Base-by-base conservation (phyloP, 2,888 invertebrate species). In the Koerneria pararmatus region DNA sequence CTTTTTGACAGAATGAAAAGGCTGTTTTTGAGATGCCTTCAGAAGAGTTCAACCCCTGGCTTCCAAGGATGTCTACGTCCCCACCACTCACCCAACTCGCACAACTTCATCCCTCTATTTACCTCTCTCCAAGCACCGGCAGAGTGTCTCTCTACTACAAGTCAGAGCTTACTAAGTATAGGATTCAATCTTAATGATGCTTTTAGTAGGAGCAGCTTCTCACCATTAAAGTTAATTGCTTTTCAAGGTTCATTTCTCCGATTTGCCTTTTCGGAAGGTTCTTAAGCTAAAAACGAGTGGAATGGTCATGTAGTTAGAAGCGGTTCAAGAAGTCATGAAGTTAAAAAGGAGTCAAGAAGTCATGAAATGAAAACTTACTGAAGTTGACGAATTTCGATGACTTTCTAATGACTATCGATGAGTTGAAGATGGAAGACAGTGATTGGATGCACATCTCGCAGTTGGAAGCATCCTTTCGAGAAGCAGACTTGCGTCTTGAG, bases 391-490 rank as follows among this genome's bases (percentile, higher is more conserved):
- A n/a, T n/a, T n/a, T n/a, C n/a, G n/a, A n/a, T n/a, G n/a, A n/a
- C n/a, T n/a, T n/a, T n/a, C n/a, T n/a, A n/a, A n/a, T n/a, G n/a
- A n/a, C n/a, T n/a, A n/a, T n/a, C n/a, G n/a, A n/a, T n/a, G n/a
- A n/a, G n/a, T n/a, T n/a, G n/a, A 31, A 64, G 64, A 22, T 37
- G 54, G 31, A 54, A 54, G 31, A 56, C 64, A 8, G 46, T 41
- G n/a, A 35, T 64, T 4, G 64, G 64, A 3, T 64, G 64, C 32
- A 54, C 64, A 1, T 64, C 64, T 37, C 64, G 64, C 1, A 64
- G 64, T 56, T 82, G 82, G 82, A 78, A 77, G 53, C 70, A 77
- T 56, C 82, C 81, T 1, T 82, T 82, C 71, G 76, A 79, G 63
- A 69, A 60, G 0, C 77, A 75, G 60, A 67, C 56, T 1, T 82